Base-by-base conservation (phyloP, 2,888 invertebrate species). In the Microctonus hyperodae region DNA sequence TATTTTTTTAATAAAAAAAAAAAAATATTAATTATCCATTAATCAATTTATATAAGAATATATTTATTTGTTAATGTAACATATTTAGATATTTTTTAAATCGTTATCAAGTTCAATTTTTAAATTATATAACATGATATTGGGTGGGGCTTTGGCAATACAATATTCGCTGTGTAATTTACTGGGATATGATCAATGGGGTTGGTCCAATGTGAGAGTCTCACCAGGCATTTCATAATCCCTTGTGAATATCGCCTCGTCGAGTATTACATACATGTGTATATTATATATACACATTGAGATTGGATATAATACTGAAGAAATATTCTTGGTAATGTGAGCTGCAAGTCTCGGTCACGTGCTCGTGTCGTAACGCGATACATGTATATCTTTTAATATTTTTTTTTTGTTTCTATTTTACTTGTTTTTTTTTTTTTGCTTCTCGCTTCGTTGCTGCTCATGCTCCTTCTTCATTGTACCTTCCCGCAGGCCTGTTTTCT, bases 291-390 rank as follows among this genome's bases (percentile, higher is more conserved):
- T 31, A 57, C 55, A 25, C 22, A 55, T 58, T 58, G 20, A 62
- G 53, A 62, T 53, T 23, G 48, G 50, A 58, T 50, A 58, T 31
- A 57, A 48, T 33, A 3, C 6, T 16, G 44, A 28, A 20, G 23
- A n/a, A 25, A 40, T 4, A 40, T 10, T 50, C 22, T 35, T 50
- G n/a, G 64, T 64, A 64, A 64, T 50, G 20, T 48, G 57, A 64
- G 44, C 58, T 35, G 48, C 23, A 64, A 63, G 55, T 64, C 40
- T 59, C 28, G 44, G 59, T 59, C 48, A 56, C 50, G 50, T 64
- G 57, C 58, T 50, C n/a, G 50, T 64, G 64, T 56, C 44, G 64
- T 64, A 64, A 64, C n/a, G 37, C 57, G 64, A 64, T 64, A 44
- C 48, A 56, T 56, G 23, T 64, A 56, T 64, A 50, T 56, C 31